Evolutionary conservation across 2,797 vertebrate genomes (phyloP).

Genomic region (Triplophysa yarkandensis): DNA sequence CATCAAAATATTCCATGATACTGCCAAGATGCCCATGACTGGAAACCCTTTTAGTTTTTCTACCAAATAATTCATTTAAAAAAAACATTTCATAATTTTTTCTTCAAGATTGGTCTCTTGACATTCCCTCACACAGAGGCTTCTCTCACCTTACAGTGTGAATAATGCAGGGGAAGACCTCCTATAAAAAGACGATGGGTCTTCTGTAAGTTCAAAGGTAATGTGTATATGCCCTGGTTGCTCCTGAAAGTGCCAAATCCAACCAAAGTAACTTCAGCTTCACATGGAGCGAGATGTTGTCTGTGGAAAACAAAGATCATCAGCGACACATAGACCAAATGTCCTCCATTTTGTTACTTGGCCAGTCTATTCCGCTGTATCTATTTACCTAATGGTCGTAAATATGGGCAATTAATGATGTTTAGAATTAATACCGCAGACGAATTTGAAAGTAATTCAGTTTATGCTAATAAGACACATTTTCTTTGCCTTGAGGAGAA

Average conservation of each 20-base stretch:
- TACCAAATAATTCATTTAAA: no score
- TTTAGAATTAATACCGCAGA: constrained; percentile 51
- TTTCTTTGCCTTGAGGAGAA: constrained; percentile 40
- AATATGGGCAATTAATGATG: constrained; percentile 45
- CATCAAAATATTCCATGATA: no score
- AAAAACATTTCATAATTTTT: no score
- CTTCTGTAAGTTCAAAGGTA: constrained; percentile 63
- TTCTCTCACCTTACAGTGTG: constrained; percentile 70
- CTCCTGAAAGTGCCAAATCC: constrained; percentile 67
- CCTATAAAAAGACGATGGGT: constrained; percentile 78
- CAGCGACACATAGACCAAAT: not conserved
- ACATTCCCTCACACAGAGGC: not conserved
- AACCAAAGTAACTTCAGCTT: constrained; percentile 76
- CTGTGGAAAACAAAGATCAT: constrained; percentile 63
- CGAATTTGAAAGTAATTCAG: constrained; percentile 27
- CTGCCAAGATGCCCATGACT: no score
- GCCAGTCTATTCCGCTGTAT: constrained; percentile 6
- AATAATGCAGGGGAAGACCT: constrained; percentile 72
- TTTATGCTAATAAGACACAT: constrained; percentile 44
- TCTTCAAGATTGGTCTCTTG: not conserved
- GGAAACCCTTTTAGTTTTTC: no score
- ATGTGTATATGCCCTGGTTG: constrained; percentile 63
- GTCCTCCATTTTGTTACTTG: not conserved
- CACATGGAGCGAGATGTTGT: constrained; percentile 78
- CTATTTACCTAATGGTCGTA: constrained; percentile 39